These are phyloP conservation scores for Phyllotis vaccarum DNA, from an alignment of 2,797 vertebrate species.

Conservation along the genomic window DNA sequence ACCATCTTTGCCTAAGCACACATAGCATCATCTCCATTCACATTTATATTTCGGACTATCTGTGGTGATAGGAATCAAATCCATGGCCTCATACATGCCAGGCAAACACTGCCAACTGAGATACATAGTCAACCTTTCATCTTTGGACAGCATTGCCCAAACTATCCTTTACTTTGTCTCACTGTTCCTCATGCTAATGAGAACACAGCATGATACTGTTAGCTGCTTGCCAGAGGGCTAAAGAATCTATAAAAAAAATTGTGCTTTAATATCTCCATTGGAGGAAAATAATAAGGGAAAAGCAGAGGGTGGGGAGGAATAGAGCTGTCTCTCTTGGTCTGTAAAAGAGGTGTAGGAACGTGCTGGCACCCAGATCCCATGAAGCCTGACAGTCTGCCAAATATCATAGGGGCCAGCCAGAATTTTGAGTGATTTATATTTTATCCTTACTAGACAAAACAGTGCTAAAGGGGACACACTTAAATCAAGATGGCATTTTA, in stretches of 20 bases:
- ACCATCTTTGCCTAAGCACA: background rate
- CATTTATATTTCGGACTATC: background rate
- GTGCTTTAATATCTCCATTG: background rate
- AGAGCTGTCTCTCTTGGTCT: background rate
- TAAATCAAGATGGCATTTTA: slow-evolving; percentile 13
- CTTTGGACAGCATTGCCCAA: background rate
- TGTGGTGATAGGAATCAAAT: background rate
- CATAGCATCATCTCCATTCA: background rate
- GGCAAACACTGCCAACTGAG: background rate
- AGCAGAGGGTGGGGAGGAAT: background rate
- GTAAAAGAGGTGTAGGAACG: background rate
- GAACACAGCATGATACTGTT: background rate
- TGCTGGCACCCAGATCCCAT: background rate
- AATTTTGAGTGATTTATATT: background rate
- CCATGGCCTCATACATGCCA: background rate
- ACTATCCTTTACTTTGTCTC: background rate
- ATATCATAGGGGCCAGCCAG: background rate
- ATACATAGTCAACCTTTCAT: background rate
- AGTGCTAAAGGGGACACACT: background rate
- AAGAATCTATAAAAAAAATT: background rate
- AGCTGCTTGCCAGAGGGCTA: background rate
- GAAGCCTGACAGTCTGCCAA: background rate
- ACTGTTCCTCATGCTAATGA: background rate
- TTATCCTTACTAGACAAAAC: slow-evolving; percentile 23
- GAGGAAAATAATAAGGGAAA: background rate